These are phyloP conservation scores for Sciaenops ocellatus DNA, from an alignment of 2,797 vertebrate genomes.

Conservation along the genomic window DNA sequence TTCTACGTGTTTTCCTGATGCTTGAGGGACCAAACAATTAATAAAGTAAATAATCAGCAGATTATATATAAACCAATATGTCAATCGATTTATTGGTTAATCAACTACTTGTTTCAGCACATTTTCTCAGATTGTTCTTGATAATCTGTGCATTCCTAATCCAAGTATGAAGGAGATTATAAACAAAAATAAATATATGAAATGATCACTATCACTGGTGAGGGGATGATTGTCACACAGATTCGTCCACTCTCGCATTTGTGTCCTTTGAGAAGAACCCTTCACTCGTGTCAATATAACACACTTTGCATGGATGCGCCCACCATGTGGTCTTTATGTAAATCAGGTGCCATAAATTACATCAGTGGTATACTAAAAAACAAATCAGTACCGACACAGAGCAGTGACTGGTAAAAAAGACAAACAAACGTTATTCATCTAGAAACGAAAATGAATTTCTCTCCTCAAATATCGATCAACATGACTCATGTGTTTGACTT, in stretches of 20 bases:
- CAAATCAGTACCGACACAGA: conserved; percentile 11
- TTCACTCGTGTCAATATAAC: neutral
- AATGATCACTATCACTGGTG: neutral
- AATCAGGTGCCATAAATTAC: conserved; percentile 2
- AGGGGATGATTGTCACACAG: neutral
- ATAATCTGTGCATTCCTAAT: neutral
- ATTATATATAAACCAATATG: neutral
- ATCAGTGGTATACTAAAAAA: conserved; percentile 11
- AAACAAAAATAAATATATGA: neutral
- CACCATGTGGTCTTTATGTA: conserved; percentile 21
- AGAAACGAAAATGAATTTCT: neutral
- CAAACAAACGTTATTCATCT: neutral
- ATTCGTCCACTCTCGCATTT: neutral
- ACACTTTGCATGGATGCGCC: conserved; percentile 32
- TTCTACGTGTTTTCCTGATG: neutral
- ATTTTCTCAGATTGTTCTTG: neutral
- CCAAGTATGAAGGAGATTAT: neutral
- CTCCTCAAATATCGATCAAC: neutral
- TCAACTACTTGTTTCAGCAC: neutral
- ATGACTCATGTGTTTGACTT: conserved; percentile 7
- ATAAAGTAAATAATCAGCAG: neutral
- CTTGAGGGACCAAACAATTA: neutral
- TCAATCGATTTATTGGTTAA: neutral
- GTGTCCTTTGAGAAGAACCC: neutral
- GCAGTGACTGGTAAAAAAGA: neutral